Evolutionary conservation across 2,797 vertebrate species (phyloP), one percentile per base, ranked within the genome.

Genomic region (Loriculus beryllinus): DNA sequence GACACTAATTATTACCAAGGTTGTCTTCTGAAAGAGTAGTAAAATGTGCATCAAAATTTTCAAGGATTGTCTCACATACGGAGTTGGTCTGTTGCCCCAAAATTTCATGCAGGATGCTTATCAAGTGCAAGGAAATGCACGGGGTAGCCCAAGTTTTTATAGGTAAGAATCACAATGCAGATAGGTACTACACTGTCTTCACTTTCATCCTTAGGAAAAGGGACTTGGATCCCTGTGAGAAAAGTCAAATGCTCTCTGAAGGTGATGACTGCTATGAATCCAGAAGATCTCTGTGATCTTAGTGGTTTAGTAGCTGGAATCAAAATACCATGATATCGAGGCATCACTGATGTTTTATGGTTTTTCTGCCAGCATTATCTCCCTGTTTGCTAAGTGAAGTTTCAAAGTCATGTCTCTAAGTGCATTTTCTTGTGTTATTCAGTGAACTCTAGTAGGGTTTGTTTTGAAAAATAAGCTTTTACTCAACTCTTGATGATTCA

Each of bases 31-130:
- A 63, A 54, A 8, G 19, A 51, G 18, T 12, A 81, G 12, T 59
- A 45, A 90, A 83, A 40, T 3, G 4, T 14, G 6, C 19, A n/a
- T 48, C 17, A 54, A 78, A 57, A 49, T n/a, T 83, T 42, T 65
- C 33, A 72, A 25, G 10, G 3, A 0, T 57, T 43, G 8, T 42
- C 14, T 91, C 22, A 69, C 2, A 1, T 49, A 49, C 0, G 5
- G 8, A 21, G 4, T 6, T n/a, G 9, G 20, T 57, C 28, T 37
- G 0, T 51, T 68, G 37, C 14, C 42, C 49, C 21, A 29, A 29
- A 69, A 88, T 82, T 54, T 81, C 8, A 6, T 28, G 37, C 19
- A 63, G 42, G 35, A 17, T 88, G 20, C 16, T 69, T 76, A 37
- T 63, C 18, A 54, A 31, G 16, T 51, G 18, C 35, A 67, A 56